Evolutionary conservation across 2,888 invertebrate species (phyloP), one percentile per base, ranked within the genome.

Genomic region (Melanotus villosus): DNA sequence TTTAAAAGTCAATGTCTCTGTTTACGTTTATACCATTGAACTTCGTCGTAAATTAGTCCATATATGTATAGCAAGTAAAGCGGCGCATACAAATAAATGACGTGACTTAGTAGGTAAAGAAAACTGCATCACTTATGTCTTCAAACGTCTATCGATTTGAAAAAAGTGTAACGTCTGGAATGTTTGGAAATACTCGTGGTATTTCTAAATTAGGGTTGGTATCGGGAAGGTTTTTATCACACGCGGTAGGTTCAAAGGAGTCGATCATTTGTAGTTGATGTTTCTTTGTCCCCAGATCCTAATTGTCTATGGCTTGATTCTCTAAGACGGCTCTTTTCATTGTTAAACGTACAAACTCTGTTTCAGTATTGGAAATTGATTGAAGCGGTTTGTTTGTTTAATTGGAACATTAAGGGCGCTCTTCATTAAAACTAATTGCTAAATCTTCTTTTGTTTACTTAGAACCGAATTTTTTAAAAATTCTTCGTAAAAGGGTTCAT

Each of bases 151-250:
- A 58, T 58, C 18, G 36, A 2, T 34, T 32, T 12, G 56, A 54
- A 59, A 67, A 36, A n/a, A n/a, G 26, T n/a, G 62, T 43, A 38
- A 59, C 50, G 58, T 50, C 62, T 12, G 72, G 72, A 73, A 73
- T 72, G 59, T 65, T 56, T 36, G 34, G 36, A 70, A 66, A 66
- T 62, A 57, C 66, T 57, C 47, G 41, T 50, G 69, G 68, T 71
- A 74, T 75, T 75, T 74, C 71, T 71, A 75, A 75, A 75, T 75
- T 74, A 73, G 73, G 71, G 66, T 72, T 65, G 71, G 32, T 69
- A 70, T 67, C 70, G 32, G 38, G 58, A 57, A 58, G 71, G 59
- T 72, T 71, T 67, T 70, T 71, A 71, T 74, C 74, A 67, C 68
- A 23, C 54, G 70, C 70, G 70, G 70, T 36, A 18, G 19, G 43